Base-by-base conservation (phyloP, 2,113 vertebrate genomes). In the Phyllostomus discolor region DNA sequence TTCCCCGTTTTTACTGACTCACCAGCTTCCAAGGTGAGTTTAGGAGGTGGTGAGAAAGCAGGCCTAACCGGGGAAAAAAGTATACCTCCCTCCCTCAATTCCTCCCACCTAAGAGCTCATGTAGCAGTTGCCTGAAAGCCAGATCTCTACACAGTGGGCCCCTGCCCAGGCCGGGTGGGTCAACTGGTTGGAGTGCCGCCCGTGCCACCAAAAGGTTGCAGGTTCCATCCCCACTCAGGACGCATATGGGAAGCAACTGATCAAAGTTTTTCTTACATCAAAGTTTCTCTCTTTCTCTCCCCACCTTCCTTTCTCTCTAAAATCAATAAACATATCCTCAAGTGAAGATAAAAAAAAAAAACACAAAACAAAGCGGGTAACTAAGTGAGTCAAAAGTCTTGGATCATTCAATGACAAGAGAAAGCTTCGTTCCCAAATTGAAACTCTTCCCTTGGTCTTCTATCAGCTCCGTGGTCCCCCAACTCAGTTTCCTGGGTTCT, bases 401-500 rank as follows among this genome's bases (percentile, higher is more conserved):
- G 33, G 46, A 52, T 85, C 31, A 19, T 31, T 41, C 81, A 41
- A 2, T 24, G 31, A 83, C 43, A 78, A 83, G 19, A 54, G n/a
- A 52, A 85, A 69, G 33, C 57, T 31, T 17, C 9, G 38, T 43
- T 83, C 43, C 69, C 26, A 1, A 28, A 46, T 33, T 35, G n/a
- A 38, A 33, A 46, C 31, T 26, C 54, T 85, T 46, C 95, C n/a
- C 50, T 35, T 19, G 52, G 31, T 48, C 41, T 76, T 62, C 54
- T 31, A 62, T 57, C 67, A 67, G 22, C 41, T 78, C 46, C 35
- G 19, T 6, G 59, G 41, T n/a, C 73, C 35, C 38, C 24, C 9
- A 2, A n/a, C 80, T 88, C 86, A 88, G 59, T 46, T 82, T 93
- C 16, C 79, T 72, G 86, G 81, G 72, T 70, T 94, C 96, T 95